Evolutionary conservation across 2,797 vertebrate species (phyloP).

Genomic region (Parauchenoglanis punctatus): DNA sequence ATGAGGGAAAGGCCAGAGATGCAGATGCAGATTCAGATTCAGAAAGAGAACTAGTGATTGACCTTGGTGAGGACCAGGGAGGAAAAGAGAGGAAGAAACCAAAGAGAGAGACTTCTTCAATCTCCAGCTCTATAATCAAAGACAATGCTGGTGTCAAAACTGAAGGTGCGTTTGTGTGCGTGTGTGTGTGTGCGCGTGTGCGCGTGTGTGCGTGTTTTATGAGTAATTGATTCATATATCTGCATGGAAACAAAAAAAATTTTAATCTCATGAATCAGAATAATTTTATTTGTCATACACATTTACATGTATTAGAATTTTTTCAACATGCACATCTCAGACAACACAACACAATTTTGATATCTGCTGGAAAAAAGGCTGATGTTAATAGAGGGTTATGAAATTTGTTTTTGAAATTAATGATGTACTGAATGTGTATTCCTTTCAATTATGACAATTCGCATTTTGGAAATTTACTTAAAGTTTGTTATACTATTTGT

Average conservation of each 20-base stretch:
- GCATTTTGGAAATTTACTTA: not conserved
- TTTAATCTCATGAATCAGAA: not conserved
- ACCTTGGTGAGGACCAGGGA: constrained; percentile 91
- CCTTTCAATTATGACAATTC: not conserved
- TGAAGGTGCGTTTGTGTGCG: constrained; percentile 9
- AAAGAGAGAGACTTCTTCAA: constrained; percentile 78
- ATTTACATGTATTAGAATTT: not conserved
- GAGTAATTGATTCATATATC: not conserved
- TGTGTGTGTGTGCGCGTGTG: not conserved
- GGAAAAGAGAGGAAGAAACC: constrained; percentile 86
- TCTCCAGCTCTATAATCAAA: constrained; percentile 55
- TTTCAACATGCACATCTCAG: not conserved
- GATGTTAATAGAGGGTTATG: not conserved
- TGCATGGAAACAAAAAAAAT: not conserved
- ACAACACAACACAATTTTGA: not conserved
- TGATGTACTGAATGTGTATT: constrained; percentile 5
- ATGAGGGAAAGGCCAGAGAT: constrained; percentile 73
- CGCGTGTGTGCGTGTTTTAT: not conserved
- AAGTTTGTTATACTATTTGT: not conserved
- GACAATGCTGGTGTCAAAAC: constrained; percentile 63
- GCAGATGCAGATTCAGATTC: constrained; percentile 86
- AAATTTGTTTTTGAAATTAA: not conserved
- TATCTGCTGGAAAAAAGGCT: not conserved
- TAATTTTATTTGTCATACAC: not conserved
- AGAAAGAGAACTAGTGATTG: constrained; percentile 95